Evolutionary conservation across 2,113 vertebrate genomes (phyloP).

Genomic region (Hypanus sabinus): DNA sequence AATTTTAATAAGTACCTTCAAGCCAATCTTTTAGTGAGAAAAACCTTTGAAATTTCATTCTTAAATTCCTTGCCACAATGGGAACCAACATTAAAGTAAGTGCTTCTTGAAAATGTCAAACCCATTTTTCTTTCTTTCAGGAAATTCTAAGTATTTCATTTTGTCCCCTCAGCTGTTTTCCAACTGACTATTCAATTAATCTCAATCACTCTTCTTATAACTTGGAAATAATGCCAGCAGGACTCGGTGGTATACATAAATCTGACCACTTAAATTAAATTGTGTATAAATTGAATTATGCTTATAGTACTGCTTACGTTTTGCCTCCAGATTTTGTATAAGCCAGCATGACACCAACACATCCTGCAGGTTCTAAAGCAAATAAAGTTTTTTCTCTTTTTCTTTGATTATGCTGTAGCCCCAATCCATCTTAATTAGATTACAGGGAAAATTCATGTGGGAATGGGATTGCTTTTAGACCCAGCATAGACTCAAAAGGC

Average conservation of each 20-base stretch:
- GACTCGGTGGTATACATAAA: not conserved
- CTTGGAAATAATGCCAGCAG: not conserved
- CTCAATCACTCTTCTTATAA: not conserved
- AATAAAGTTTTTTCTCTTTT: not conserved
- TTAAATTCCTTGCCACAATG: not conserved
- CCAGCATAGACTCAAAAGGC: too few species aligned
- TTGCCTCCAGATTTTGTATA: not conserved
- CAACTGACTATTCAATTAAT: not conserved
- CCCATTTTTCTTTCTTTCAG: not conserved
- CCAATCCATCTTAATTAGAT: not conserved
- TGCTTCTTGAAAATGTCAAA: not conserved
- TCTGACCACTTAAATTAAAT: not conserved
- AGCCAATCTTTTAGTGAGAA: not conserved
- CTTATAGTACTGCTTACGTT: not conserved
- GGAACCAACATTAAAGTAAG: not conserved
- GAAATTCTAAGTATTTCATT: constrained; percentile 19
- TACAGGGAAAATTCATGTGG: too few species aligned
- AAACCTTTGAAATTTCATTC: not conserved
- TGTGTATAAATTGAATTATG: not conserved
- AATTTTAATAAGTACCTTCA: not conserved
- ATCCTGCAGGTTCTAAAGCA: not conserved
- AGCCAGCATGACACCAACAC: not conserved
- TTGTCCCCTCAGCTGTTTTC: not conserved
- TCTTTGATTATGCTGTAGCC: not conserved
- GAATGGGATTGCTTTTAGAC: too few species aligned